Base-by-base conservation (phyloP, 2,888 invertebrate species). In the Drosophila austrosaltans region DNA sequence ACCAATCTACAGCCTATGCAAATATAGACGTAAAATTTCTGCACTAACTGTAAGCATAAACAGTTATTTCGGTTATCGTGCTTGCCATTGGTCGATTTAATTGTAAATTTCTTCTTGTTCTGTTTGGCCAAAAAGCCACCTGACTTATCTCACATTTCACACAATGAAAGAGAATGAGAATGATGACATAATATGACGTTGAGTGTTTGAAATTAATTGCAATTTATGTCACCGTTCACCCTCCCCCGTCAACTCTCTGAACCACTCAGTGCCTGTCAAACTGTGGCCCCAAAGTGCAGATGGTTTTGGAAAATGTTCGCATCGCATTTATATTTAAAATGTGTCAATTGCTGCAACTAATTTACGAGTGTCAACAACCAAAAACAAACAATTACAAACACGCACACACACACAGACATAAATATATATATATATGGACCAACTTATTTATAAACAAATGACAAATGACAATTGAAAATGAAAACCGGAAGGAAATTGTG, bases 401-500 rank as follows among this genome's bases (percentile, higher is more conserved):
- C 7, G 42, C 53, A 59, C 54, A 10, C 53, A 28, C 16, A 22
- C 12, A 63, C 10, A 53, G 28, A 20, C 2, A 22, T 8, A 48
- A 22, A 10, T 48, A 48, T 12, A 48, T 48, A 25, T 20, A 20
- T 48, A 10, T 48, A 20, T 8, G 22, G 44, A 22, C 73, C 70
- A 69, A 72, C 77, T 69, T 84, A 87, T 87, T 84, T 83, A 87
- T 87, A 83, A 87, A 85, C 77, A 88, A 77, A 82, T 82, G 76
- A 78, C 80, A 81, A 84, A 82, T 74, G 76, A 83, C 82, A 81
- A 83, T 82, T 88, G 82, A 79, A 83, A 86, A 79, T 63, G 30
- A 74, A 86, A 85, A 87, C 85, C 88, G 89, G 89, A 88, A 88
- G 89, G 79, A 88, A 89, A 85, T 79, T 70, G 80, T 84, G 80